Conservation (phyloP, 2,113 vertebrate genomes). For the Oplegnathus fasciatus region DNA sequence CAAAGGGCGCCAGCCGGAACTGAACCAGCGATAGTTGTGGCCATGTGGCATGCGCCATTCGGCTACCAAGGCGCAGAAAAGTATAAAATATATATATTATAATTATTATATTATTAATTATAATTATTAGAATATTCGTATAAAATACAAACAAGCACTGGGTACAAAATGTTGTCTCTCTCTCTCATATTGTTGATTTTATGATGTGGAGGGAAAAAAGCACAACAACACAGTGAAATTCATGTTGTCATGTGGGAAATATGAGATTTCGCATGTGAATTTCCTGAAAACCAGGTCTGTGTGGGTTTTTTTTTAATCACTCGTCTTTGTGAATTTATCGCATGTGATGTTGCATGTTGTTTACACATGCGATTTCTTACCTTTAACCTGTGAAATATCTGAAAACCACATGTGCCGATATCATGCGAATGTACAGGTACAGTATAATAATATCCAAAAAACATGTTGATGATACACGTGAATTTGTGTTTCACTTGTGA, state of each 20-base stretch:
- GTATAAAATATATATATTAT: too few relatives aligned
- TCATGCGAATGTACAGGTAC: neutral
- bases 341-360: neutral
- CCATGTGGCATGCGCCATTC: too few relatives aligned
- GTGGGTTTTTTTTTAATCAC: too few relatives aligned
- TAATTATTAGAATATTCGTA: neutral
- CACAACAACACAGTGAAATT: neutral
- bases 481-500: slow-evolving; percentile 9
- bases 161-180: neutral
- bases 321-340: neutral
- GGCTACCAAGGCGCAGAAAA: too few relatives aligned
- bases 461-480: too few relatives aligned
- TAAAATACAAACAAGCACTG: neutral
- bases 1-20: too few relatives aligned
- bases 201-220: neutral
- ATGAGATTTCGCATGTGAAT: neutral
- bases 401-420: neutral
- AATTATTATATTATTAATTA: too few relatives aligned
- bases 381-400: neutral
- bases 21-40: too few relatives aligned
- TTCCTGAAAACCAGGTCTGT: too few relatives aligned
- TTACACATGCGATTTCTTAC: neutral
- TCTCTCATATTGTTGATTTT: neutral
- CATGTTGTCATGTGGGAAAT: neutral
- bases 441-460: neutral